Percentiles rank a stretch among this genome's conserved stretches.
Evolutionary conservation across 2,888 invertebrate genomes (phyloP).

Genomic region (Amaurobius ferox): DNA sequence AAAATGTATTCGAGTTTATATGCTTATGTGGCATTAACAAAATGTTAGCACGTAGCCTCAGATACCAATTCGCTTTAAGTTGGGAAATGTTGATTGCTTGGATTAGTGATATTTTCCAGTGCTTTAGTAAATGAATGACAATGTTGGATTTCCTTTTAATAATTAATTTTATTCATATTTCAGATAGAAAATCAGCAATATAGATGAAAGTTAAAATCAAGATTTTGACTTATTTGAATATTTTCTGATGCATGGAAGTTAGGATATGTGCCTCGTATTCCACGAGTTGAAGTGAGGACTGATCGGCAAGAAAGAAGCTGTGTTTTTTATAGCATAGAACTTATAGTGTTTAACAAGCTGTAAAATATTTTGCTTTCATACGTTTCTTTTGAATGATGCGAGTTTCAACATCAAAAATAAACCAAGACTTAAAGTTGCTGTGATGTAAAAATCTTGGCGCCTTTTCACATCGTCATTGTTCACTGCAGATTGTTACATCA

Average conservation of each 20-base stretch:
- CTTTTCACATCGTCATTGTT: conserved; percentile 22
- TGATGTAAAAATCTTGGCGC: conserved; percentile 22
- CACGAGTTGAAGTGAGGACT: background rate
- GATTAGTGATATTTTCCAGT: no score
- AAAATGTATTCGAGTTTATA: no score
- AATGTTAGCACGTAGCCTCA: no score
- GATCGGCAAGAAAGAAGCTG: background rate
- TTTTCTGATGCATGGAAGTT: background rate
- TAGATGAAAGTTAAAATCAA: background rate
- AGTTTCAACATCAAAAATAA: no score
- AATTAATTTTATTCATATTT: no score
- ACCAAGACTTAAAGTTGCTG: background rate
- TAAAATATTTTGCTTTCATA: background rate
- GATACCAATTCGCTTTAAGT: no score
- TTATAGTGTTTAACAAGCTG: conserved; percentile 1
- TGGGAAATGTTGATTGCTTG: no score
- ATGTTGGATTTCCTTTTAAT: no score
- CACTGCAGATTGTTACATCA: conserved; percentile 27
- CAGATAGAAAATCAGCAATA: conserved; percentile 7
- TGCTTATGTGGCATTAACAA: no score
- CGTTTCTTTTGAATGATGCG: no score
- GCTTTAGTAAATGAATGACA: no score
- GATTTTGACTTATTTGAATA: no score
- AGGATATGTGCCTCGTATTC: conserved; percentile 3
- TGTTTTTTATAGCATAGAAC: background rate